phyloP scores from a whole-genome alignment of 2,797 vertebrate species.

The Channallabes apus region DNA sequence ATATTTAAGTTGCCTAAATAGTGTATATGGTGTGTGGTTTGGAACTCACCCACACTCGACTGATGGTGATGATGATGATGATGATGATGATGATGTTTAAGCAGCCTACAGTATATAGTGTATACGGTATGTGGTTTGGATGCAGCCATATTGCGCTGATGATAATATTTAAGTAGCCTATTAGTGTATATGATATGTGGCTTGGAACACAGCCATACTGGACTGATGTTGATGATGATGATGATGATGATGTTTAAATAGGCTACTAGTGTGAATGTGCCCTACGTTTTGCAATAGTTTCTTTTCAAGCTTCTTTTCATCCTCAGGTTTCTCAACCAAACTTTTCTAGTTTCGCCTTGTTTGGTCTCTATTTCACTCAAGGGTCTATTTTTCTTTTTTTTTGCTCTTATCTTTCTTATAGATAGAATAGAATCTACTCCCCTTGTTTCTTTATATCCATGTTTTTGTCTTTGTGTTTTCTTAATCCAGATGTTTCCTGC shows the following conservation, averaged over 20 bases:
- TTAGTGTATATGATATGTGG: neutral
- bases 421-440: neutral
- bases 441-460: neutral
- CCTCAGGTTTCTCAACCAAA: neutral
- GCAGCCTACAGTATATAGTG: neutral
- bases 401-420: neutral
- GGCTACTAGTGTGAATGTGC: neutral
- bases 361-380: neutral
- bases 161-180: neutral
- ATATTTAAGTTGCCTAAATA: neutral
- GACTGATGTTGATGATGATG: neutral
- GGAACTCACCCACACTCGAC: neutral
- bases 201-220: neutral
- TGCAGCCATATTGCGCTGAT: neutral
- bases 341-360: no score
- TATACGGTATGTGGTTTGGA: neutral
- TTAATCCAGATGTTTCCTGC: neutral
- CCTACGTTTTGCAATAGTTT: neutral
- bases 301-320: neutral
- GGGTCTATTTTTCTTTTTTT: neutral
- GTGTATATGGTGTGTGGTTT: neutral
- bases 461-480: no score
- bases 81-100: neutral
- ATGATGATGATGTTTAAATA: neutral
- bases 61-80: no score